These are phyloP conservation scores for Pedetes capensis DNA, from an alignment of 2,113 vertebrate genomes.

Conservation along the genomic window DNA sequence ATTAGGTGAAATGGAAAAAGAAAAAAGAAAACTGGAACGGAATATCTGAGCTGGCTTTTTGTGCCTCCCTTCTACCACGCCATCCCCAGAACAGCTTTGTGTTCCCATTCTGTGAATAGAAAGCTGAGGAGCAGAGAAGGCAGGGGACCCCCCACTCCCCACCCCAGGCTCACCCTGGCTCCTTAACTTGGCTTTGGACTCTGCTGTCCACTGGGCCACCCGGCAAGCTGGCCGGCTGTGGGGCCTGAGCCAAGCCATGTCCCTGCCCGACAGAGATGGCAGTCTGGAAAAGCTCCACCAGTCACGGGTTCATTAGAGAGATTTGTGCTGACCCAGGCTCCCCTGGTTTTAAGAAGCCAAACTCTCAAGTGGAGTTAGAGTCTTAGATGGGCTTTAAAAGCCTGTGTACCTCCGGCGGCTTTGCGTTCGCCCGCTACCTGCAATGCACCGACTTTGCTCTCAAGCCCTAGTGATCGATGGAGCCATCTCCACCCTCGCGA, in stretches of 20 bases:
- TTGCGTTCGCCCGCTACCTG: background rate
- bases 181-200: background rate
- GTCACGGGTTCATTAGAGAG: background rate
- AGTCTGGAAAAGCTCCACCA: background rate
- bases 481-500: background rate
- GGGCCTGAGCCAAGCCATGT: background rate
- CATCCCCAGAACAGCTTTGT: background rate
- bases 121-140: background rate
- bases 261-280: background rate
- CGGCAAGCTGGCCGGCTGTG: background rate
- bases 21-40: background rate
- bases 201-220: accelerated
- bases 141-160: background rate
- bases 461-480: background rate
- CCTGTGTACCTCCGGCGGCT: background rate
- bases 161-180: background rate
- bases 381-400: slow-evolving; percentile 12
- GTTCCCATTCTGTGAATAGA: background rate
- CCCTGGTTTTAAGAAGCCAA: slow-evolving; percentile 16
- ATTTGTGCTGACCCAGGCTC: slow-evolving; percentile 28
- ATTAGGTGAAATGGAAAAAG: background rate
- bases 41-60: background rate
- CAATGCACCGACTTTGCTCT: background rate
- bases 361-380: background rate
- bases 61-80: background rate